phyloP scores from a whole-genome alignment of 2,888 invertebrate genomes.

The Papilio demoleus region DNA sequence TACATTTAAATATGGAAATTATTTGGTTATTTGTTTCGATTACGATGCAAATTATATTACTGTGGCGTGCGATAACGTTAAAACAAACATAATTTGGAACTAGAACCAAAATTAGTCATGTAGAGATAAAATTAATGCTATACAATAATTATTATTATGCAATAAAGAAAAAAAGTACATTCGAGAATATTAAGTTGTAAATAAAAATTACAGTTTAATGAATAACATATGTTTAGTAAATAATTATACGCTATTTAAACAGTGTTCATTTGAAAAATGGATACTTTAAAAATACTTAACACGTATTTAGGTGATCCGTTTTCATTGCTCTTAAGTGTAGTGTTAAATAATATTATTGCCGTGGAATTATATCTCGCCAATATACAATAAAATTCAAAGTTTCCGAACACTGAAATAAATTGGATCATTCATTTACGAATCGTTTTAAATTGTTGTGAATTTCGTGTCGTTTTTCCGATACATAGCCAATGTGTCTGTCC shows the following conservation, averaged over 20 bases:
- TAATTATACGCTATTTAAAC: too few species aligned
- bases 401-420: constrained; percentile 7
- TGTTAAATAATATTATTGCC: neutral
- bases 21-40: constrained; percentile 17
- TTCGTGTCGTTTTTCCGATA: neutral
- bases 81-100: constrained; percentile 6
- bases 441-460: constrained; percentile 16
- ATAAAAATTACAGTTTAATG: too few species aligned
- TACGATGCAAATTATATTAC: constrained; percentile 20
- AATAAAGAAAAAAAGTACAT: too few species aligned
- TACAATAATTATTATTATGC: neutral
- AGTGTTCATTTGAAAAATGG: too few species aligned
- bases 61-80: constrained; percentile 7
- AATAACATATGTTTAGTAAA: too few species aligned
- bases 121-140: neutral
- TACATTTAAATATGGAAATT: neutral
- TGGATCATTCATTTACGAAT: constrained; percentile 19
- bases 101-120: neutral
- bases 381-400: neutral
- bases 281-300: too few species aligned
- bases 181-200: too few species aligned
- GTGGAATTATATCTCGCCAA: neutral
- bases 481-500: neutral
- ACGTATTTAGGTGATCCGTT: too few species aligned
- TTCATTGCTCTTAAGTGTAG: too few species aligned